A percentile compares a stretch with the other conserved stretches of the same genome.
phyloP scores from a whole-genome alignment of 2,113 vertebrate species.

The Campylorhamphus procurvoides region DNA sequence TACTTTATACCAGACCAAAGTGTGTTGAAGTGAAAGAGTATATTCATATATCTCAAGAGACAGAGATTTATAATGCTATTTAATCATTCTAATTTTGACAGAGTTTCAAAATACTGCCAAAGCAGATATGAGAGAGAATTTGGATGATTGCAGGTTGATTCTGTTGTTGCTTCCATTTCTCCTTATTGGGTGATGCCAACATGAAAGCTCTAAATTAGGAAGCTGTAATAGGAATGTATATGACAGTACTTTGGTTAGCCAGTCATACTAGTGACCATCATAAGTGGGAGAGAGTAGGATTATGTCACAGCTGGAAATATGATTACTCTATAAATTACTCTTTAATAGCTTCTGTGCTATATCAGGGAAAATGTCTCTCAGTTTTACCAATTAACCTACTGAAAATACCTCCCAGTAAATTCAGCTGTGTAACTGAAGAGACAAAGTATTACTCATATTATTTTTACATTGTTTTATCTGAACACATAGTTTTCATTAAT shows the following conservation, averaged over 20 bases:
- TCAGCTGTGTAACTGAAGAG: not conserved
- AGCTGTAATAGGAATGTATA: not conserved
- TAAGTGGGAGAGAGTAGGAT: slow-evolving; percentile 4
- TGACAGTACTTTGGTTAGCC: not conserved
- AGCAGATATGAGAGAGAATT: not conserved
- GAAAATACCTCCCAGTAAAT: slow-evolving; percentile 8
- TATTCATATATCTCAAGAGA: not conserved
- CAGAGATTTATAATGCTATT: not conserved
- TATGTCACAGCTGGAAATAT: slow-evolving; percentile 47
- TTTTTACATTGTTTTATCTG: not conserved
- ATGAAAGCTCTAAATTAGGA: not conserved
- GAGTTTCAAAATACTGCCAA: not conserved
- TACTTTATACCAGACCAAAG: not conserved
- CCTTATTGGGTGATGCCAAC: not conserved
- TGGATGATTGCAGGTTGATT: not conserved
- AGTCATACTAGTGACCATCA: not conserved
- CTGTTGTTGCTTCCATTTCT: not conserved
- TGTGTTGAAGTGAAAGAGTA: not conserved
- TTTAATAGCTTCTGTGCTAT: slow-evolving; percentile 41
- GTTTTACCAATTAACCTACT: slow-evolving; percentile 44
- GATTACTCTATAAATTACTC: slow-evolving; percentile 58
- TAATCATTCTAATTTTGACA: not conserved
- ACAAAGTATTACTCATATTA: not conserved
- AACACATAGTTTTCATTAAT: not conserved
- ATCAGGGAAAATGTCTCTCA: slow-evolving; percentile 6